These are phyloP conservation scores for Encarsia formosa DNA, from an alignment of 2,888 invertebrate genomes.

Conservation along the genomic window DNA sequence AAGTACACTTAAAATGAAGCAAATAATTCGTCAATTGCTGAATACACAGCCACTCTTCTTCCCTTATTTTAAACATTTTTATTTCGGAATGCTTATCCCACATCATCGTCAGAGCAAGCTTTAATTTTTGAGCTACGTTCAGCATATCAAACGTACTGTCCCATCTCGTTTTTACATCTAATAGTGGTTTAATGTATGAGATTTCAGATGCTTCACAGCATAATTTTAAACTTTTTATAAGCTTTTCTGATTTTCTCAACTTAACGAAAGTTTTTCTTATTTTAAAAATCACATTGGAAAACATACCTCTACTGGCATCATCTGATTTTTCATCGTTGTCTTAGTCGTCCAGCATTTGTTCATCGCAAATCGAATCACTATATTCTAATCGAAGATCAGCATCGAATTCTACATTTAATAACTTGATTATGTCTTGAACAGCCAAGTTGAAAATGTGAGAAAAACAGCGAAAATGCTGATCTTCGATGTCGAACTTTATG, in stretches of 20 bases:
- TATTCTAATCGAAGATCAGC: not conserved
- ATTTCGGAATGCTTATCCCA: conserved; percentile 1
- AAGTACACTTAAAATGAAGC: not conserved
- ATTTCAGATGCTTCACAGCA: not conserved
- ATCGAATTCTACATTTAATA: too few species aligned
- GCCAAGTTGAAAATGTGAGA: not conserved
- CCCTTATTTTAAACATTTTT: not conserved
- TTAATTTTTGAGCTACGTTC: conserved; percentile 1
- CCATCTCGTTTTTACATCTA: conserved; percentile 11
- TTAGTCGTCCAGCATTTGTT: not conserved
- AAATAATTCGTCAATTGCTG: not conserved
- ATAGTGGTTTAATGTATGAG: not conserved
- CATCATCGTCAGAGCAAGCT: conserved; percentile 7
- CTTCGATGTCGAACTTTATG: not conserved
- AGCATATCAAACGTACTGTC: conserved; percentile 14
- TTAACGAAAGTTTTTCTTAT: not conserved
- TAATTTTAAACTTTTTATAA: not conserved
- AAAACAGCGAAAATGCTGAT: not conserved
- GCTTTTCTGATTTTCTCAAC: not conserved
- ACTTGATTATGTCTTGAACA: too few species aligned
- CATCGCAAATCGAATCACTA: not conserved
- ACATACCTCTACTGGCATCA: not conserved
- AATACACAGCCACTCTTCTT: not conserved
- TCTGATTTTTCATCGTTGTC: not conserved
- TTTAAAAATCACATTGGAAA: not conserved